Evolutionary conservation across 2,113 vertebrate genomes (phyloP).

Genomic region (Salvelinus sp.): DNA sequence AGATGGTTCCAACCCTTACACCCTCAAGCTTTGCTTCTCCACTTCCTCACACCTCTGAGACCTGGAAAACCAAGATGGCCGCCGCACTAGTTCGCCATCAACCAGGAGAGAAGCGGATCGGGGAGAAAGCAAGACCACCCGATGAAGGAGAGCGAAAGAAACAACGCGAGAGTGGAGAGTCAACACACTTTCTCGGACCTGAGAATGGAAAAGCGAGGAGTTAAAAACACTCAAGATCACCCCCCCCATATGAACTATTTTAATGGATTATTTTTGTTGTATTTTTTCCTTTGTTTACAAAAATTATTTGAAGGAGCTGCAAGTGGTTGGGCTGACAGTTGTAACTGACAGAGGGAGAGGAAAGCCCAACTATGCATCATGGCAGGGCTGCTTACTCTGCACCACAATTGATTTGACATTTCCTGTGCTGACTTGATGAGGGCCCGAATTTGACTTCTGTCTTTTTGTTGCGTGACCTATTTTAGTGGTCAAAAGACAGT

Average conservation of each 20-base stretch:
- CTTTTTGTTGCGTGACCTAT: neutral
- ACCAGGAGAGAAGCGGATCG: neutral
- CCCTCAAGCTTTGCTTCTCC: conserved; percentile 97
- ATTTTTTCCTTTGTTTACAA: neutral
- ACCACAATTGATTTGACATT: neutral
- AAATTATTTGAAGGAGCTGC: neutral
- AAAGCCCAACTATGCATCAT: neutral
- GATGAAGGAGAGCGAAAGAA: neutral
- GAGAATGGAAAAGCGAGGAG: neutral
- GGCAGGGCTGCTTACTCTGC: neutral
- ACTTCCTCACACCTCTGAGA: conserved; percentile 93
- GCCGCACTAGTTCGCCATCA: neutral
- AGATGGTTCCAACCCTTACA: conserved; percentile 98
- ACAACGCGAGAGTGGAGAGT: neutral
- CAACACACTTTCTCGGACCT: neutral
- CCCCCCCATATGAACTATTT: neutral
- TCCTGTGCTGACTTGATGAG: neutral
- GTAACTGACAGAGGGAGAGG: neutral
- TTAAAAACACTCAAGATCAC: neutral
- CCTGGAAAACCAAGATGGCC: neutral
- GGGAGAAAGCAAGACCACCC: neutral
- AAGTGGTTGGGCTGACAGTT: neutral
- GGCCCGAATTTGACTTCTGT: neutral
- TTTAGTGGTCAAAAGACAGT: neutral
- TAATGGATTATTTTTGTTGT: neutral